Evolutionary conservation across 2,888 invertebrate species (phyloP).

Genomic region (Drosophila barbarae): DNA sequence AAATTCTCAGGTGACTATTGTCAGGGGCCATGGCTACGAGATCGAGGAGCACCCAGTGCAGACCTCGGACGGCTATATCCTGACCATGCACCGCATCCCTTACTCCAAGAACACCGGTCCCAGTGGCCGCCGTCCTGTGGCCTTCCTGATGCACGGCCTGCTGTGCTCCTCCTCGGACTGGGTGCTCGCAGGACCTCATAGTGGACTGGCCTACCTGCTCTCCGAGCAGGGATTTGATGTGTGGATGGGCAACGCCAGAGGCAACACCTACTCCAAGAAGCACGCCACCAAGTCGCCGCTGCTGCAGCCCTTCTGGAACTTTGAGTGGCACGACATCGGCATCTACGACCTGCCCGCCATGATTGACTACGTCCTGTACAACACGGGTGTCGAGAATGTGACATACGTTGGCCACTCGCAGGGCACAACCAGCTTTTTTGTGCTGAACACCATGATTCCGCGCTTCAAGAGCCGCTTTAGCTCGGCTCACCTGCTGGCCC

Average conservation of each 20-base stretch:
- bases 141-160: conserved; percentile 73
- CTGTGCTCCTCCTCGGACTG: conserved; percentile 74
- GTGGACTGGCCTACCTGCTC: conserved; percentile 65
- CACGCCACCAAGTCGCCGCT: conserved; percentile 57
- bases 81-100: conserved; percentile 75
- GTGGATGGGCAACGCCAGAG: conserved; percentile 75
- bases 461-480: conserved; percentile 63
- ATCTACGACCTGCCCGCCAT: conserved; percentile 72
- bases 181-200: conserved; percentile 63
- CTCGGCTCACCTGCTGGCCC: conserved; percentile 71
- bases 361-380: conserved; percentile 62
- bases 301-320: conserved; percentile 67
- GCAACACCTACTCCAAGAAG: conserved; percentile 70
- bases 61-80: conserved; percentile 73
- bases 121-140: conserved; percentile 53
- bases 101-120: conserved; percentile 55
- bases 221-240: conserved; percentile 74
- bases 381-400: conserved; percentile 53
- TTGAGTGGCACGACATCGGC: conserved; percentile 75
- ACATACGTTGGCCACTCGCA: conserved; percentile 71
- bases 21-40: conserved; percentile 60
- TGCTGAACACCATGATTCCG: conserved; percentile 55
- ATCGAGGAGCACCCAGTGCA: conserved; percentile 82
- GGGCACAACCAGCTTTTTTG: conserved; percentile 69
- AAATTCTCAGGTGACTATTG: conserved; percentile 34